Base-by-base conservation (phyloP, 2,888 invertebrate genomes). In the Lithophane socia region DNA sequence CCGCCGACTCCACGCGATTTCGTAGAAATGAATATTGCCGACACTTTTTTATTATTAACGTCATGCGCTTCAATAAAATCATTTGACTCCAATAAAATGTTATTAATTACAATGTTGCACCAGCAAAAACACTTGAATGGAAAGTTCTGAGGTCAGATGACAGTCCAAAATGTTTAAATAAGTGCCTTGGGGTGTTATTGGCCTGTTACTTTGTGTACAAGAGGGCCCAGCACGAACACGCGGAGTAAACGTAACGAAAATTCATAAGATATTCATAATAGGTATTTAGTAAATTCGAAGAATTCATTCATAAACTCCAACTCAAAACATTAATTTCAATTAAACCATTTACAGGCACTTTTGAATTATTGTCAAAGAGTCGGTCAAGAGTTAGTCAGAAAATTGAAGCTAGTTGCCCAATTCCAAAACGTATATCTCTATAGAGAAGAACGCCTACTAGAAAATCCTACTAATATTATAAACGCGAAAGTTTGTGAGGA, bases 51-150 rank as follows among this genome's bases (percentile, higher is more conserved):
- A 84, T 77, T 72, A 49, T 69, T 42, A 73, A 58, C 56, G 70
- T 79, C 74, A 75, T 81, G 60, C 44, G 61, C 56, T 81, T 73
- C 77, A 84, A 84, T 86, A 75, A 79, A 75, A 60, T 52, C 86
- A 47, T 71, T 84, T 84, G 77, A 79, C 65, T 61, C 58, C 82
- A 79, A 82, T 85, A 82, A 84, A 73, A 47, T 64, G 18, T 37
- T 68, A 58, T 66, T 47, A 66, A 70, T 63, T 79, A 80, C 18
- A 29, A 69, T 49, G n/a, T 44, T 83, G 64, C 64, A 79, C 21
- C 67, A 83, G 37, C 13, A 29, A 79, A 66, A 74, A 79, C 24
- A 29, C 9, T 82, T 67, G 24, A 63, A 65, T 52, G 37, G 21
- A 54, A 24, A 72, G 64, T 65, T 65, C 29, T 1, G 24, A 71